phyloP scores from a whole-genome alignment of 2,888 invertebrate species.

The Actias luna region DNA sequence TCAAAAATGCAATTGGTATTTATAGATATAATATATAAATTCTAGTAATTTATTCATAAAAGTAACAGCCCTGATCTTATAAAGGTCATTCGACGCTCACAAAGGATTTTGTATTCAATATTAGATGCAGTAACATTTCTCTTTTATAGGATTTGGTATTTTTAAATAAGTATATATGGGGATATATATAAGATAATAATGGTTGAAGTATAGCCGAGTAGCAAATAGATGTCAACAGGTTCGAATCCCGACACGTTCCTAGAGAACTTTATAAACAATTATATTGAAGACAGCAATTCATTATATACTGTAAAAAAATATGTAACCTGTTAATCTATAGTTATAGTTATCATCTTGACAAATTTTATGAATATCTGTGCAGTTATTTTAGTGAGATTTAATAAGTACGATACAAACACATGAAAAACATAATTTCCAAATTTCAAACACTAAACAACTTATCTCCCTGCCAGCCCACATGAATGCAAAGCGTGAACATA shows the following conservation, averaged over 20 bases:
- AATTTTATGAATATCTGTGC: too few species aligned
- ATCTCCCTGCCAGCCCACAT: background rate
- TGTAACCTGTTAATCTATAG: too few species aligned
- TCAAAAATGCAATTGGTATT: too few species aligned
- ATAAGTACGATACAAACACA: background rate
- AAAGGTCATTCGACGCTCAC: background rate
- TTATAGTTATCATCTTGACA: too few species aligned
- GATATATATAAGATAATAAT: too few species aligned
- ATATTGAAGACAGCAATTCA: too few species aligned
- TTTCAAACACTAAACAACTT: background rate
- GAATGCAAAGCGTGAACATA: constrained; percentile 34
- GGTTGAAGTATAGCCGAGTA: too few species aligned
- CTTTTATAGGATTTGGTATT: background rate
- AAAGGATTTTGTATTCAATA: constrained; percentile 1
- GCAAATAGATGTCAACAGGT: too few species aligned
- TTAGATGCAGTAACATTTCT: background rate
- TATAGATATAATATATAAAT: background rate
- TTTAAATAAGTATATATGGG: background rate
- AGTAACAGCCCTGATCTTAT: background rate
- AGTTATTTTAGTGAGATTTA: too few species aligned
- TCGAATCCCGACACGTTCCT: too few species aligned
- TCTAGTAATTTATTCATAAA: background rate
- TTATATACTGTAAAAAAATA: too few species aligned
- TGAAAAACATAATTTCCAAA: background rate
- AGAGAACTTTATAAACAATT: too few species aligned